Percentiles rank a stretch among this genome's conserved stretches.
These are phyloP conservation scores for Bos taurus DNA, from an alignment of 2,113 vertebrate species.

Conservation along the genomic window ARS-UCD2.0 NC_037331.1:26711501-26712000, in stretches of 20 bases:
- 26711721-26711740: background rate
- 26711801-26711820: background rate
- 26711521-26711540: background rate
- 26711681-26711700: background rate
- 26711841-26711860: background rate
- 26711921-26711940: background rate
- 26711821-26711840: background rate
- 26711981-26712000: background rate
- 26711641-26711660: background rate
- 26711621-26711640: background rate
- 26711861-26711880: no score
- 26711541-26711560: no score
- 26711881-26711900: background rate
- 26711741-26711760: background rate
- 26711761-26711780: background rate
- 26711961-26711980: background rate
- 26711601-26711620: background rate
- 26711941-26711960: background rate
- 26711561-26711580: background rate
- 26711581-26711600: background rate
- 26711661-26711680: constrained; percentile 2
- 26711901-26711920: background rate
- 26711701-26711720: background rate
- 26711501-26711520: background rate
- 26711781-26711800: background rate